Percentiles rank a stretch among this genome's conserved stretches.
phyloP scores from a whole-genome alignment of 1,140 invertebrate species.

The Drosophila guanche region DNA sequence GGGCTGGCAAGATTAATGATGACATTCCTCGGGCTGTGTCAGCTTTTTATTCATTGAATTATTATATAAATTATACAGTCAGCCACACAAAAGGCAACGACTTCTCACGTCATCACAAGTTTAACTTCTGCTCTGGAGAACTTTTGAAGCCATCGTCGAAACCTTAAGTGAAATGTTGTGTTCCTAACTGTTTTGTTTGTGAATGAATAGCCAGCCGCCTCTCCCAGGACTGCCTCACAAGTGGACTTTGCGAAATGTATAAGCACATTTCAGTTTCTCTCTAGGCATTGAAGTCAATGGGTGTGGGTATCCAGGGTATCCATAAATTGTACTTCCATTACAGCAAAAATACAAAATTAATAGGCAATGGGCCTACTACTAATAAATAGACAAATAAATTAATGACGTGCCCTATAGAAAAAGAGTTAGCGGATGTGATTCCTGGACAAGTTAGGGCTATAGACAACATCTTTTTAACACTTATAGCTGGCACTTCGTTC shows the following conservation, averaged over 20 bases:
- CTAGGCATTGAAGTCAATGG: neutral
- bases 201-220: slow-evolving; percentile 16
- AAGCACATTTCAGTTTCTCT: neutral
- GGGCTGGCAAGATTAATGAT: slow-evolving; percentile 61
- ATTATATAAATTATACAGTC: slow-evolving; percentile 69
- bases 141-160: slow-evolving; percentile 13
- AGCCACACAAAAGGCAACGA: slow-evolving; percentile 25
- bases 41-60: slow-evolving; percentile 40
- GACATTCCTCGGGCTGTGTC: slow-evolving; percentile 19
- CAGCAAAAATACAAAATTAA: too few species aligned
- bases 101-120: slow-evolving; percentile 25
- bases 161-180: slow-evolving; percentile 36
- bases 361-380: too few species aligned
- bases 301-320: slow-evolving; percentile 15
- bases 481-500: too few species aligned
- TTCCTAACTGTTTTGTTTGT: slow-evolving; percentile 5
- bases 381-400: too few species aligned
- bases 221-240: slow-evolving; percentile 2
- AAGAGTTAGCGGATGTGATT: too few species aligned
- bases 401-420: too few species aligned
- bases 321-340: neutral
- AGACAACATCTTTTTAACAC: too few species aligned
- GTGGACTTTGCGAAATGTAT: slow-evolving; percentile 6
- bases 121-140: neutral
- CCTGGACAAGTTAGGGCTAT: too few species aligned